Base-by-base conservation (phyloP, 2,113 vertebrate species). In the Brachyhypopomus gauderio region DNA sequence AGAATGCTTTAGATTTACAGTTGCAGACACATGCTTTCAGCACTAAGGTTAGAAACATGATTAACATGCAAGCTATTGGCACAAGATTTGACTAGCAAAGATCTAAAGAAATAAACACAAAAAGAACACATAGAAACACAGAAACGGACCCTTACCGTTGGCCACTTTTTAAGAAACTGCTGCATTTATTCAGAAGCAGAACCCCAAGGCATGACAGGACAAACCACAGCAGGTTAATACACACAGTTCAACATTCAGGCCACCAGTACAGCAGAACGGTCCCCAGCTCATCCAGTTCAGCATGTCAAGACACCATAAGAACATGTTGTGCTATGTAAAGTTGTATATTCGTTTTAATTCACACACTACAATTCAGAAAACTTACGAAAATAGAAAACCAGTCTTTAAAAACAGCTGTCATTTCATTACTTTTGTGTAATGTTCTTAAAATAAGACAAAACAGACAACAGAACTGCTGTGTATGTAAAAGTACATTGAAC, bases 121-220 rank as follows among this genome's bases (percentile, higher is more conserved):
- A 79, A 4, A 20, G 38, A 41, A 59, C 27, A 60, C 19, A 27
- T 14, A 27, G 8, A 56, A 78, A 60, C 19, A 27, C 7, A 27
- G 8, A 56, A 78, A 84, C 77, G 63, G 66, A 83, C 82, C 89
- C 92, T 93, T 92, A 93, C 92, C 92, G 87, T 80, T 83, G 88
- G 38, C 88, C 84, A 60, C 88, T 48, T 92, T 93, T 93, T 87
- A 92, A 77, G 86, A 92, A 91, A 91, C 92, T 94, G 90, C 92
- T 93, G 90, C 78, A 72, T 89, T 93, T 90, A 90, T 89, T 91
- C 88, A 90, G 86, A 90, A 73, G 87, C 58, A 85, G 90, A 90
- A 88, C 74, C 30, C 89, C 86, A 85, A 87, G 76, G 83, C 83
- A 88, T 76, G 78, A 72, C 83, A 85, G 90, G 87, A 89, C 89